A percentile compares a stretch with the other conserved stretches of the same genome.
These are phyloP conservation scores for Scaptomyza polygonia DNA, from an alignment of 2,888 invertebrate species.

Conservation along the genomic window DNA sequence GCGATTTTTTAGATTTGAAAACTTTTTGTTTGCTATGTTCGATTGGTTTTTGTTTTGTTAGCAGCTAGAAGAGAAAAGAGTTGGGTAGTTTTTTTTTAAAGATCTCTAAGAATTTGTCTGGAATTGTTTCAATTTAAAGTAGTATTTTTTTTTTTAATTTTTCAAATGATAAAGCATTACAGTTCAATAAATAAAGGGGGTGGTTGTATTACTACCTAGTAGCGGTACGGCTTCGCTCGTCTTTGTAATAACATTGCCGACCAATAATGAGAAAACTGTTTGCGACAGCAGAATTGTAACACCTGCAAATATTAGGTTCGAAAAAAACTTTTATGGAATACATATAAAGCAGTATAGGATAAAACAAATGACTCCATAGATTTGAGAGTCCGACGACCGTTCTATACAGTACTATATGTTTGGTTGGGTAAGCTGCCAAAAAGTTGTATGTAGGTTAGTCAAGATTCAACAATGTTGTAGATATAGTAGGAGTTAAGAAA, in stretches of 20 bases:
- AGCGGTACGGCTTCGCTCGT: slow-evolving; percentile 99
- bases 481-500: not conserved
- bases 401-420: not conserved
- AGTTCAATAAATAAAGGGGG: slow-evolving; percentile 35
- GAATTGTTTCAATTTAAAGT: slow-evolving; percentile 37
- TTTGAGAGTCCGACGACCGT: slow-evolving; percentile 1
- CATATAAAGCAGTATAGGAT: not conserved
- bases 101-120: slow-evolving; percentile 51
- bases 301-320: slow-evolving; percentile 91
- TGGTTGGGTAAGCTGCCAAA: slow-evolving; percentile 16
- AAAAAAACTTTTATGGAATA: slow-evolving; percentile 82
- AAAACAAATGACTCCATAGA: slow-evolving; percentile 5
- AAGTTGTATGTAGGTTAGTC: slow-evolving; percentile 8
- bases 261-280: slow-evolving; percentile 99
- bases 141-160: slow-evolving; percentile 28
- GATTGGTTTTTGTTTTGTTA: slow-evolving; percentile 46
- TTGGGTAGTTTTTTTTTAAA: slow-evolving; percentile 42
- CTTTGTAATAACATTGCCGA: slow-evolving; percentile 99
- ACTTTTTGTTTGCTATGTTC: slow-evolving; percentile 62
- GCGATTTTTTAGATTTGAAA: slow-evolving; percentile 43
- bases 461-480: not conserved
- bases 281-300: slow-evolving; percentile 99
- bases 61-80: slow-evolving; percentile 72
- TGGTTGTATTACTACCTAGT: slow-evolving; percentile 89
- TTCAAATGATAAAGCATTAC: slow-evolving; percentile 54